Percentiles rank a stretch among this genome's conserved stretches.
phyloP scores from a whole-genome alignment of 2,797 vertebrate species.

The Gymnodraco acuticeps region DNA sequence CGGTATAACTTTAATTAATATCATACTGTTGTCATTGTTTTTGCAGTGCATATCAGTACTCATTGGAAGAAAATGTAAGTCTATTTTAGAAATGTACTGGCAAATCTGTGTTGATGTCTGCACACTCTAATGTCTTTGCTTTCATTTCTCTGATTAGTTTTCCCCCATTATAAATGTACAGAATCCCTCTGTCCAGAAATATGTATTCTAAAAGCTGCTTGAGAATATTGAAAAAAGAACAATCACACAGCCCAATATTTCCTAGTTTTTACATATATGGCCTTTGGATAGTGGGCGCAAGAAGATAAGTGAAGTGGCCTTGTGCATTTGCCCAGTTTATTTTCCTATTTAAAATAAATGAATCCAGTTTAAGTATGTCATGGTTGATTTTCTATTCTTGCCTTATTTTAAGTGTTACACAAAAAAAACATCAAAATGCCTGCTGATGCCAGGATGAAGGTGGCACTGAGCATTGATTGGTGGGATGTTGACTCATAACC shows the following conservation, averaged over 20 bases:
- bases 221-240: neutral
- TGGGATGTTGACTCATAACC: neutral
- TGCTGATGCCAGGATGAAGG: neutral
- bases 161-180: neutral
- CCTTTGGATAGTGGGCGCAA: neutral
- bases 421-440: neutral
- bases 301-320: neutral
- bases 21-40: neutral
- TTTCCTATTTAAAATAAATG: slow-evolving; percentile 6
- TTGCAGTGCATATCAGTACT: neutral
- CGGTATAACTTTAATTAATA: slow-evolving; percentile 2
- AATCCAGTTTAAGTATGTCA: neutral
- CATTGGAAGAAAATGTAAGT: neutral
- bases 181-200: neutral
- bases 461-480: neutral
- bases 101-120: neutral
- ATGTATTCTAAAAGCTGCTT: neutral
- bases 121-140: neutral
- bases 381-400: neutral
- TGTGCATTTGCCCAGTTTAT: slow-evolving; percentile 8
- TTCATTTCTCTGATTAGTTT: neutral
- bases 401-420: neutral
- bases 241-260: neutral
- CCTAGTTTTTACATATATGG: neutral
- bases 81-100: neutral